A percentile compares a stretch with the other conserved stretches of the same genome.
phyloP scores from a whole-genome alignment of 2,888 invertebrate species.

The Dicroscelio sp. region DNA sequence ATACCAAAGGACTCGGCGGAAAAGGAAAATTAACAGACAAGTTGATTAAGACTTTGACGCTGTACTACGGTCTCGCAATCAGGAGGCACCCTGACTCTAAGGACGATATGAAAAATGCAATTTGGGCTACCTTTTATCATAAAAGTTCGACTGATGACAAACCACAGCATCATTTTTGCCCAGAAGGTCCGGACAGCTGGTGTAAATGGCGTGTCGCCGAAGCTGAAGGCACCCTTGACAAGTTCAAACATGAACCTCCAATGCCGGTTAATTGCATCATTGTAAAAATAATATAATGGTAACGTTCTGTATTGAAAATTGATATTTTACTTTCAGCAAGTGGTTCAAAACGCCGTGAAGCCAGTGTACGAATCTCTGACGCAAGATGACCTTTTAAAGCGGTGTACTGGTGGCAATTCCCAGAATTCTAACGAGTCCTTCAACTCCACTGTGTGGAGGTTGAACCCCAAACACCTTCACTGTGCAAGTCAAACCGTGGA shows the following conservation, averaged over 20 bases:
- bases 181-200: constrained; percentile 69
- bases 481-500: constrained; percentile 4
- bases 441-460: constrained; percentile 10
- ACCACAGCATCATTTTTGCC: constrained; percentile 33
- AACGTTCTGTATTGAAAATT: not conserved
- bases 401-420: constrained; percentile 19
- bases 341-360: constrained; percentile 14
- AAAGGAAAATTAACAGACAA: constrained; percentile 4
- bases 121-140: constrained; percentile 79
- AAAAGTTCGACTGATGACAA: constrained; percentile 77
- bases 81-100: constrained; percentile 72
- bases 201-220: constrained; percentile 70
- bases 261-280: constrained; percentile 38
- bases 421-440: constrained; percentile 23
- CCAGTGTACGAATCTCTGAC: constrained; percentile 23
- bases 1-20: constrained; percentile 17
- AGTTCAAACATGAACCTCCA: constrained; percentile 41
- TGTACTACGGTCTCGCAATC: constrained; percentile 82
- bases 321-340: not conserved
- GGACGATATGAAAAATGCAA: constrained; percentile 48
- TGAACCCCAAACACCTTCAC: constrained; percentile 26
- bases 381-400: not conserved
- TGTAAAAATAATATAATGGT: not conserved
- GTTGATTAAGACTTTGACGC: constrained; percentile 70
- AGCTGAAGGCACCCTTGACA: constrained; percentile 31